A percentile compares a stretch with the other conserved stretches of the same genome.
phyloP scores from a whole-genome alignment of 1,140 invertebrate species.

The Drosophila prosaltans region DNA sequence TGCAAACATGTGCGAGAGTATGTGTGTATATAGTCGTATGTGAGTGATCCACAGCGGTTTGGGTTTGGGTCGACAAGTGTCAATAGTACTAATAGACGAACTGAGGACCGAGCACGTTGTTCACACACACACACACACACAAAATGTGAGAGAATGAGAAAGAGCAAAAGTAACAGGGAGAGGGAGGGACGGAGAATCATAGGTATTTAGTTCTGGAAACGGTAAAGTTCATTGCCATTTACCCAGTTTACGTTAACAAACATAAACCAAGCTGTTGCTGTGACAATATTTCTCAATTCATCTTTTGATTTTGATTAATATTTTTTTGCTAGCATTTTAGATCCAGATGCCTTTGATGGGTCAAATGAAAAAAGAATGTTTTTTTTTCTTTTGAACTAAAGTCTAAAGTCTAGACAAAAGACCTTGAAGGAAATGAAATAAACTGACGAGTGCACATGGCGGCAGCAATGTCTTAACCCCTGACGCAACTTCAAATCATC shows the following conservation, averaged over 20 bases:
- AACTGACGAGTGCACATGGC: background rate
- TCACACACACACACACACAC: constrained; percentile 27
- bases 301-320: constrained; percentile 16
- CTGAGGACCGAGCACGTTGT: constrained; percentile 48
- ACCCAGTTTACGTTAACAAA: constrained; percentile 54
- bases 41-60: constrained; percentile 62
- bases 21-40: constrained; percentile 41
- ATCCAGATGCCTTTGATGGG: constrained; percentile 46
- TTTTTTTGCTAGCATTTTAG: constrained; percentile 6
- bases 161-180: background rate
- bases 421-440: constrained; percentile 23
- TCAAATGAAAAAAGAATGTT: constrained; percentile 21
- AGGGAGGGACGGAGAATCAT: background rate
- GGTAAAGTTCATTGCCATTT: constrained; percentile 81
- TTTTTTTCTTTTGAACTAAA: background rate
- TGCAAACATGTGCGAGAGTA: constrained; percentile 26
- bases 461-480: constrained; percentile 30
- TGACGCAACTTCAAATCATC: constrained; percentile 30
- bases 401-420: constrained; percentile 35
- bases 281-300: constrained; percentile 18
- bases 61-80: constrained; percentile 72
- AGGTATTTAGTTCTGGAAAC: constrained; percentile 48
- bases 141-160: background rate
- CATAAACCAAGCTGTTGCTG: constrained; percentile 53
- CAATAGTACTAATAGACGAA: constrained; percentile 78